Conservation (phyloP, 2,888 invertebrate genomes). For the Rhimphoctona megacephalus region DNA sequence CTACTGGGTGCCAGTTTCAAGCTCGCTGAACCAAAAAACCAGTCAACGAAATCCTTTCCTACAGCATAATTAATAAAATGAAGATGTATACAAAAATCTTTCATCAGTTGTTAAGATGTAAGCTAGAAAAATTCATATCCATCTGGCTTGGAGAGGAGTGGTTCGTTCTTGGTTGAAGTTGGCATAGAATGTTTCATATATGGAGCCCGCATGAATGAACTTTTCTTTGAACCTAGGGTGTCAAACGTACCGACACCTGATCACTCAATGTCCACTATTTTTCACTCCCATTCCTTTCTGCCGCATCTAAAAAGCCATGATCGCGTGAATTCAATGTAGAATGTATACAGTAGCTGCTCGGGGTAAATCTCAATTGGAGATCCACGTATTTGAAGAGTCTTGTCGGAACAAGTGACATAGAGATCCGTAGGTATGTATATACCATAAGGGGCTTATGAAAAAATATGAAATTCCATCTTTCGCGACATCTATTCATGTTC, state of each 20-base stretch:
- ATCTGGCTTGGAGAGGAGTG: neutral
- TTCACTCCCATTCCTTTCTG: constrained; percentile 22
- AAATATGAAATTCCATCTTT: constrained; percentile 31
- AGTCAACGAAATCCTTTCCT: neutral
- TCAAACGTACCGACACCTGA: constrained; percentile 79
- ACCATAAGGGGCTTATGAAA: neutral
- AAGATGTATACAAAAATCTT: neutral
- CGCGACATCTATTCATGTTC: neutral
- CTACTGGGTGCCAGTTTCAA: neutral
- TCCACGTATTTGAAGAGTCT: neutral
- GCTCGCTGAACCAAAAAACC: neutral
- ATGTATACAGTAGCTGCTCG: neutral
- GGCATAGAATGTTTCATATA: constrained; percentile 8
- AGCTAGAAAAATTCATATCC: neutral
- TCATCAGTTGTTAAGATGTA: neutral
- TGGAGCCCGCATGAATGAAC: constrained; percentile 65
- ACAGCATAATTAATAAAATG: neutral
- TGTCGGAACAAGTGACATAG: constrained; percentile 27
- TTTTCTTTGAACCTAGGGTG: constrained; percentile 68
- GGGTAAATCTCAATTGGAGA: constrained; percentile 17
- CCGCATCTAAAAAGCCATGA: constrained; percentile 8
- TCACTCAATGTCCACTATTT: constrained; percentile 71
- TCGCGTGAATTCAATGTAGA: neutral
- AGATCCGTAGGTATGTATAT: neutral
- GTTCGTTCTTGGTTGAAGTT: neutral